Percentiles rank a stretch among this genome's conserved stretches.
phyloP scores from a whole-genome alignment of 1,140 invertebrate species.

The Caenorhabditis inopinata region DNA sequence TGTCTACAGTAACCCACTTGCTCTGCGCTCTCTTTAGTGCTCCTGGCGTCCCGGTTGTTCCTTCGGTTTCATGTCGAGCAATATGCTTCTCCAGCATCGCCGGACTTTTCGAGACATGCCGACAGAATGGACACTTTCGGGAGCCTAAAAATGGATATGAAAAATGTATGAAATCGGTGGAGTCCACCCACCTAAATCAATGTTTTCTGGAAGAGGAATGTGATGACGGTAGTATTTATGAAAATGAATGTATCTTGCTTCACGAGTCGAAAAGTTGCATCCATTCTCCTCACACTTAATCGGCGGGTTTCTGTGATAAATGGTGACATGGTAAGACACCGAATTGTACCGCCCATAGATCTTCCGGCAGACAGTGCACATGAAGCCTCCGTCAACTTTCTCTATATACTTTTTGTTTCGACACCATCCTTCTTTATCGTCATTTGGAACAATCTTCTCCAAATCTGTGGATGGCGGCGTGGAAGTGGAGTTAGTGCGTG shows the following conservation, averaged over 20 bases:
- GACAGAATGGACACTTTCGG: slow-evolving; percentile 64
- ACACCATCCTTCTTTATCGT: slow-evolving; percentile 65
- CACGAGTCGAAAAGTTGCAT: slow-evolving; percentile 60
- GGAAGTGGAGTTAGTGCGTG: not conserved
- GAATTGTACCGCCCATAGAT: slow-evolving; percentile 64
- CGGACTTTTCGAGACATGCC: slow-evolving; percentile 63
- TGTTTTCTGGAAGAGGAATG: slow-evolving; percentile 60
- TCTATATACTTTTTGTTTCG: slow-evolving; percentile 66
- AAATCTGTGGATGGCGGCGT: slow-evolving; percentile 38
- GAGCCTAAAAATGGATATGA: slow-evolving; percentile 51
- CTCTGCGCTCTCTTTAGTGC: not conserved
- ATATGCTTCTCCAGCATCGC: slow-evolving; percentile 66
- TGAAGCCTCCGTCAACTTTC: slow-evolving; percentile 57
- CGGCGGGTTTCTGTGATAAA: slow-evolving; percentile 65
- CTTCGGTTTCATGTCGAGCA: slow-evolving; percentile 38
- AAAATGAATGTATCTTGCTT: slow-evolving; percentile 65
- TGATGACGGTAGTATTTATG: slow-evolving; percentile 65
- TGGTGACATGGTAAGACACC: slow-evolving; percentile 64
- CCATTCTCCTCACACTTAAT: slow-evolving; percentile 52
- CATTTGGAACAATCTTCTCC: slow-evolving; percentile 59
- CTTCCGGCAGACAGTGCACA: slow-evolving; percentile 54
- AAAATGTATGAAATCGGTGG: no score
- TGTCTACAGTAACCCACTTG: slow-evolving; percentile 3
- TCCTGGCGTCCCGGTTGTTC: not conserved
- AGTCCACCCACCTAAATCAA: slow-evolving; percentile 59